phyloP scores from a whole-genome alignment of 2,797 vertebrate species.

The Threskiornis aethiopicus region DNA sequence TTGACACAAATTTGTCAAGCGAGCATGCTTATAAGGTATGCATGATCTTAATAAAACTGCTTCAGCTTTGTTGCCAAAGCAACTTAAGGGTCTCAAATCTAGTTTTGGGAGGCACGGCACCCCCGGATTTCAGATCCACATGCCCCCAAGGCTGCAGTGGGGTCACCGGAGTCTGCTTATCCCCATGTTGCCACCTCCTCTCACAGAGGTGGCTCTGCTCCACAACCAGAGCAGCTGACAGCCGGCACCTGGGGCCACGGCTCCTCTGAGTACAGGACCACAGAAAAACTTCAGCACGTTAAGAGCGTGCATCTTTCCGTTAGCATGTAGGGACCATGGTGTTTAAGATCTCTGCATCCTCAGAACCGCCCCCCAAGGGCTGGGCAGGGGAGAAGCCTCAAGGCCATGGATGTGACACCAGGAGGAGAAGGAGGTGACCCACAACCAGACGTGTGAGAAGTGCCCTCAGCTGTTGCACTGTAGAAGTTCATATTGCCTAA shows the following conservation, averaged over 20 bases:
- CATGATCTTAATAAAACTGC: neutral
- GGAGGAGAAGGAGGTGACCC: neutral
- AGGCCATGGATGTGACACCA: neutral
- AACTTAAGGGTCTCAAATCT: neutral
- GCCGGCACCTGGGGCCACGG: fast-evolving
- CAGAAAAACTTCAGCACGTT: neutral
- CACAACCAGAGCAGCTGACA: neutral
- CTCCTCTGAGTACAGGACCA: neutral
- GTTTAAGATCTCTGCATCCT: neutral
- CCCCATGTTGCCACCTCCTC: neutral
- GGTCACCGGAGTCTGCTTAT: neutral
- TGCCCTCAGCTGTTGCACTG: neutral
- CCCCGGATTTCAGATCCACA: neutral
- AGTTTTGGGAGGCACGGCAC: neutral
- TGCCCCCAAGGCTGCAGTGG: neutral
- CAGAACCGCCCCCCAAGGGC: neutral
- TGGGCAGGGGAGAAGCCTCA: neutral
- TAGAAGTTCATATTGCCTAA: neutral
- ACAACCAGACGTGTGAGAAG: neutral
- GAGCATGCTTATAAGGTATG: neutral
- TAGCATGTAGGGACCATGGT: neutral
- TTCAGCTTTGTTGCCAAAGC: neutral
- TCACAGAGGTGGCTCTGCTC: neutral
- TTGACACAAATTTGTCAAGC: neutral
- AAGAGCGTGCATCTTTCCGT: neutral